Conservation (phyloP, 2,888 invertebrate species). For the Eupithecia pulchellata region DNA sequence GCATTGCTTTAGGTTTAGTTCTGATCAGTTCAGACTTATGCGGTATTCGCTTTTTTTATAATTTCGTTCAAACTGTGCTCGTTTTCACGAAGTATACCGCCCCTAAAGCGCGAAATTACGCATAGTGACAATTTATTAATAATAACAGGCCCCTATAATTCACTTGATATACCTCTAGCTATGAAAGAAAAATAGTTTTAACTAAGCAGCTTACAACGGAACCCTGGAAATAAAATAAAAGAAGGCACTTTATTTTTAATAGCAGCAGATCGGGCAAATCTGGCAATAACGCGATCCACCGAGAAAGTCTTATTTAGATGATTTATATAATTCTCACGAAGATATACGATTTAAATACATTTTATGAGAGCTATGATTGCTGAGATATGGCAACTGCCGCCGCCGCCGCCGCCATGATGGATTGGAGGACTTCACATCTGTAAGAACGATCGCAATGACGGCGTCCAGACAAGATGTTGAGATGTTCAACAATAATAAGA, state of each 20-base stretch:
- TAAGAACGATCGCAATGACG: constrained; percentile 6
- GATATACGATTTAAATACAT: constrained; percentile 32
- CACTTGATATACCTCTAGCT: neutral
- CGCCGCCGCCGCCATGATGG: constrained; percentile 1
- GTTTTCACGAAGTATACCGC: neutral
- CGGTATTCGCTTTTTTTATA: no score
- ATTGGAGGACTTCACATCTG: constrained; percentile 5
- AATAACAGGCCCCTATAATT: neutral
- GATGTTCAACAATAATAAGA: neutral
- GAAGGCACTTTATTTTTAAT: constrained; percentile 16
- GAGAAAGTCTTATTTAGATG: constrained; percentile 26
- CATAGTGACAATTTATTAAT: no score
- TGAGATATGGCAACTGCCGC: constrained; percentile 18
- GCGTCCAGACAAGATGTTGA: neutral
- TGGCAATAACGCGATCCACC: constrained; percentile 25
- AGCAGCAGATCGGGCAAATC: constrained; percentile 15
- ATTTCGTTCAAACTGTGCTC: neutral
- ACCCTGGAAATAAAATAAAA: constrained; percentile 12
- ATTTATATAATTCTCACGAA: constrained; percentile 31
- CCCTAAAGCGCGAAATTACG: no score
- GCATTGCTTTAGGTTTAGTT: neutral
- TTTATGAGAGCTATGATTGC: constrained; percentile 35
- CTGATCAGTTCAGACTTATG: neutral
- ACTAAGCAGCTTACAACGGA: neutral
- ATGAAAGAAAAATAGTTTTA: neutral